Conservation (phyloP, 1,140 invertebrate species). For the Saccostrea cuccullata region DNA sequence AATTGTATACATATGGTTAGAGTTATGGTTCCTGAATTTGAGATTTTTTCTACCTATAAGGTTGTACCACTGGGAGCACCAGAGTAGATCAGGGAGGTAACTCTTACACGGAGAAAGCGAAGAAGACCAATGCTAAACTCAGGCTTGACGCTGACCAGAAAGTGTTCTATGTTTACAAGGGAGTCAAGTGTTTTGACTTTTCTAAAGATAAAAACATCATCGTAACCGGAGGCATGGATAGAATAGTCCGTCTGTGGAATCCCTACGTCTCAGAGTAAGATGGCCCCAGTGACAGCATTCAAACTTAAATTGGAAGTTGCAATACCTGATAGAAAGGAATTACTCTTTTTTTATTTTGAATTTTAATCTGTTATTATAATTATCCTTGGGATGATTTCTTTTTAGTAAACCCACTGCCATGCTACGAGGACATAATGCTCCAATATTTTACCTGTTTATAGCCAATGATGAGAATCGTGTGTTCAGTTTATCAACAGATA, state of each 20-base stretch:
- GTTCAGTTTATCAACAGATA: conserved; percentile 78
- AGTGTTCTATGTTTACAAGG: conserved; percentile 78
- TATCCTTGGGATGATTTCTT: conserved; percentile 37
- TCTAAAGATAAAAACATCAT: conserved; percentile 78
- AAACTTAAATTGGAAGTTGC: too few species aligned
- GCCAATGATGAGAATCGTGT: conserved; percentile 78
- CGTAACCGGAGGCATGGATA: conserved; percentile 78
- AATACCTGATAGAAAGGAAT: too few species aligned
- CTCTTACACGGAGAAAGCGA: conserved; percentile 35
- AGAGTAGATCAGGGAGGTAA: conserved; percentile 76
- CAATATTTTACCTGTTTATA: conserved; percentile 77
- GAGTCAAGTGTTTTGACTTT: conserved; percentile 79
- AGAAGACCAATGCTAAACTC: conserved; percentile 41
- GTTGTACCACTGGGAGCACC: conserved; percentile 75
- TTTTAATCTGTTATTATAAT: too few species aligned
- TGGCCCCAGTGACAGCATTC: too few species aligned
- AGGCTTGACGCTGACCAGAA: conserved; percentile 75
- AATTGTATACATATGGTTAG: too few species aligned
- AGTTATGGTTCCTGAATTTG: too few species aligned
- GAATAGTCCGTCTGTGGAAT: conserved; percentile 78
- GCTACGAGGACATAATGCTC: conserved; percentile 77
- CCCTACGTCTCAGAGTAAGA: conserved; percentile 77
- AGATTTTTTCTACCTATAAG: conserved; percentile 54
- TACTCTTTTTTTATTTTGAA: too few species aligned
- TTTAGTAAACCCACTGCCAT: conserved; percentile 77